Evolutionary conservation across 2,113 vertebrate genomes (phyloP), one percentile per base, ranked within the genome.

Genomic region (Takifugu bimaculatus): DNA sequence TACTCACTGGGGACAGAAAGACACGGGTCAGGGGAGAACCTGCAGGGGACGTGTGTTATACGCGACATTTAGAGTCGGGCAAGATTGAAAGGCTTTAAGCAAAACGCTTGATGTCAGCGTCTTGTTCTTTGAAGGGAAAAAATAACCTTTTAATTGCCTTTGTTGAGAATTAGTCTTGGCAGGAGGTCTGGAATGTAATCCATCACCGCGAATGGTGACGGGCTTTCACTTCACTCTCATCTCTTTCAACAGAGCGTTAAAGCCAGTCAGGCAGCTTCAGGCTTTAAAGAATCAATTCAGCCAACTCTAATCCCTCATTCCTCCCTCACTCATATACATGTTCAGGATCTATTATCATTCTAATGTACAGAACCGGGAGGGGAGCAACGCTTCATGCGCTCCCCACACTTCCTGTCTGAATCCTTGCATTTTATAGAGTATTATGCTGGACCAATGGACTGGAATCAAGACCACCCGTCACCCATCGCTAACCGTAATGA

Each of bases 1-100:
- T 98, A 98, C 83, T 94, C 91, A 72, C 96, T 98, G 82, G 1
- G 62, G 73, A 35, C 48, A 50, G 7, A 50, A 59, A 35, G 25
- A 60, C 13, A 50, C 11, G 6, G 13, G 57, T 74, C 49, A 72
- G 20, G 54, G 55, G 6, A 54, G 57, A 47, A 6, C 7, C 6
- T 39, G 35, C 35, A 39, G 35, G 28, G 5, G 5, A 29, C 3
- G 5, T 3, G 3, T 32, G 29, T 4, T 6, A 39, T 10, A 39
- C 7, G 1, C 35, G 7, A 39, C 15, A 6, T 49, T 27, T 12
- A 4, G 15, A 47, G 45, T 47, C 5, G 15, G 15, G 20, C 20
- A 15, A n/a, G 7, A 47, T 47, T 13, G 5, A 47, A 9, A 47
- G 2, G 4, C 13, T 12, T 47, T 47, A 5, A 47, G 14, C 2